phyloP scores from a whole-genome alignment of 2,113 vertebrate genomes.

The Gasterosteus aculeatus region DNA sequence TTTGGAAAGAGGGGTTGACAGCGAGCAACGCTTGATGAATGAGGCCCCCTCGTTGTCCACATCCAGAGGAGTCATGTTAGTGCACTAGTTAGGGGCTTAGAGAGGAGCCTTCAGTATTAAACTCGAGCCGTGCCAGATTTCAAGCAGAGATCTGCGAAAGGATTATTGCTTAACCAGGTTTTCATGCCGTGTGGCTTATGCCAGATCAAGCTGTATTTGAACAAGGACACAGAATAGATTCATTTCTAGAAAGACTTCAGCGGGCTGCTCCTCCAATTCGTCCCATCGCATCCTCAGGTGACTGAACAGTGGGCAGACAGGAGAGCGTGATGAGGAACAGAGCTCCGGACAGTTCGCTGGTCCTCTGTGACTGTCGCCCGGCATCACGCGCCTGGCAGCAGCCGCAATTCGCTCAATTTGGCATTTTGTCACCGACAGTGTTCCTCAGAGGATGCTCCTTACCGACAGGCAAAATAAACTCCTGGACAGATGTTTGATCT shows the following conservation, averaged over 20 bases:
- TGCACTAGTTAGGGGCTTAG: neutral
- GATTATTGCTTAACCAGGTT: neutral
- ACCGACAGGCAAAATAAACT: slow-evolving; percentile 69
- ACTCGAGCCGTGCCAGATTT: neutral
- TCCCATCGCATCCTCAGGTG: slow-evolving; percentile 28
- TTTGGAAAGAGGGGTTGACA: slow-evolving; percentile 30
- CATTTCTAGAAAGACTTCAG: slow-evolving; percentile 6
- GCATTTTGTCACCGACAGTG: slow-evolving; percentile 60
- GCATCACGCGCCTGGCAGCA: slow-evolving; percentile 52
- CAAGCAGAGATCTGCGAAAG: neutral
- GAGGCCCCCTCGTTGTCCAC: slow-evolving; percentile 20
- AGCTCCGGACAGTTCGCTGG: slow-evolving; percentile 46
- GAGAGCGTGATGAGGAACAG: slow-evolving; percentile 29
- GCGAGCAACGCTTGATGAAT: slow-evolving; percentile 39
- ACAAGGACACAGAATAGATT: slow-evolving; percentile 23
- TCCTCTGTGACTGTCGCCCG: slow-evolving; percentile 48
- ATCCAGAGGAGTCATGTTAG: slow-evolving; percentile 32
- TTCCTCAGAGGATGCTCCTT: slow-evolving; percentile 60
- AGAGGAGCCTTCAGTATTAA: neutral
- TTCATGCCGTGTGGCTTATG: neutral
- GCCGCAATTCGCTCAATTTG: slow-evolving; percentile 68
- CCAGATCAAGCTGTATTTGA: slow-evolving; percentile 20
- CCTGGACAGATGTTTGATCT: slow-evolving; percentile 69
- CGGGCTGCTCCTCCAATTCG: slow-evolving; percentile 27
- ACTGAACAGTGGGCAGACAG: slow-evolving; percentile 29